Evolutionary conservation across 1,140 invertebrate species (phyloP).

Genomic region (Odontomachus brunneus): DNA sequence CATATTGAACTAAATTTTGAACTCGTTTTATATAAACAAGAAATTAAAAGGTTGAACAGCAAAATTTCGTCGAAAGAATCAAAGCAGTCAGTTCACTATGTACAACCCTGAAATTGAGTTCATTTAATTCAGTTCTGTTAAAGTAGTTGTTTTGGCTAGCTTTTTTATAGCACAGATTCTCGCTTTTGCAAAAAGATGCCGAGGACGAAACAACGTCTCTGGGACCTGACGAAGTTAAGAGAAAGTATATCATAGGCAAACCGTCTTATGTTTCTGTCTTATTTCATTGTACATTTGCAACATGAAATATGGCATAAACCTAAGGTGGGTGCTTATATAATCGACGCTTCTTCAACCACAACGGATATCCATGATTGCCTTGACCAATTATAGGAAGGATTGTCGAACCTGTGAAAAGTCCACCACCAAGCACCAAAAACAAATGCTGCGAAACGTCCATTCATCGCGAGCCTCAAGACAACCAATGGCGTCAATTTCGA

Average conservation of each 20-base stretch:
- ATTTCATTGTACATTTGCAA: conserved; percentile 85
- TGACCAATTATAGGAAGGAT: background rate
- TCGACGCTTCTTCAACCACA: conserved; percentile 70
- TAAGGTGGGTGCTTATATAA: conserved; percentile 85
- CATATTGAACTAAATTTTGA: too few species aligned
- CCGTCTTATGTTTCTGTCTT: conserved; percentile 86
- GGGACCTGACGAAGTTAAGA: background rate
- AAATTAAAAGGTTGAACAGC: too few species aligned
- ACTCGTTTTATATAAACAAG: too few species aligned
- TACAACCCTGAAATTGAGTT: too few species aligned
- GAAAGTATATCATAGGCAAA: conserved; percentile 80
- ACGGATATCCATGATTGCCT: conserved; percentile 21
- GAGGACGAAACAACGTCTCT: background rate
- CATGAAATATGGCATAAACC: conserved; percentile 86
- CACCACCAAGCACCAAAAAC: background rate
- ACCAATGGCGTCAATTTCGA: background rate
- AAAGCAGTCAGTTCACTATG: too few species aligned
- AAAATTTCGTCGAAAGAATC: too few species aligned
- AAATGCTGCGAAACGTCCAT: background rate
- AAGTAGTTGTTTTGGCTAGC: too few species aligned
- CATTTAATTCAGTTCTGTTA: too few species aligned
- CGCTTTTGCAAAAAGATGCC: background rate
- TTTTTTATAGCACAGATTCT: too few species aligned
- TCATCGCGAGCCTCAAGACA: background rate
- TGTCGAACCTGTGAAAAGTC: too few species aligned